Evolutionary conservation across 2,113 vertebrate species (phyloP).

Genomic region (Notothenia coriiceps): DNA sequence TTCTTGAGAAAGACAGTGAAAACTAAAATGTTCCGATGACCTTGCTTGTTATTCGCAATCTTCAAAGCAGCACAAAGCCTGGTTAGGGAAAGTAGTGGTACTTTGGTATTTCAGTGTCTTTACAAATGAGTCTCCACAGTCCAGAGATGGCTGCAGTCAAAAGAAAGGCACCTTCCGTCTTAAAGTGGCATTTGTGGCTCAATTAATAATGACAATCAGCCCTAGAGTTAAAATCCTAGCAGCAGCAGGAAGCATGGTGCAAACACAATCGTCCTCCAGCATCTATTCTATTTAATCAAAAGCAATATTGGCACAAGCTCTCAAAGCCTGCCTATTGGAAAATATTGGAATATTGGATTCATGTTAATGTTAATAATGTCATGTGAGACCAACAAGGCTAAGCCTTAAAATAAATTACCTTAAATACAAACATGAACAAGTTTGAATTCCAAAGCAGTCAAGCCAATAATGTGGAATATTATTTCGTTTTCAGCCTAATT

Average conservation of each 20-base stretch:
- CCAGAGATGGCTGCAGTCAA: not conserved
- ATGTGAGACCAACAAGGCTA: not conserved
- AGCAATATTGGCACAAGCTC: not conserved
- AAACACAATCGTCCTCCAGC: not conserved
- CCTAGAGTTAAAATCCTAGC: not conserved
- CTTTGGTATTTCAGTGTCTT: not conserved
- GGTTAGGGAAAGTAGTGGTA: not conserved
- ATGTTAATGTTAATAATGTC: not conserved
- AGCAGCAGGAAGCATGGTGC: not conserved
- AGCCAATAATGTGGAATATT: not conserved
- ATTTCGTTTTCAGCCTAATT: not conserved
- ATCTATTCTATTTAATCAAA: not conserved
- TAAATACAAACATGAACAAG: not conserved
- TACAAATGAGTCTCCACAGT: not conserved
- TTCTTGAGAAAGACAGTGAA: not conserved
- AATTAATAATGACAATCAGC: not conserved
- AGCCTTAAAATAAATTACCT: not conserved
- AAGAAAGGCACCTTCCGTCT: not conserved
- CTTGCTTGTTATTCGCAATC: not conserved
- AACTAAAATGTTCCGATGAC: not conserved
- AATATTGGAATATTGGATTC: too few species aligned
- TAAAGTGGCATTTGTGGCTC: not conserved
- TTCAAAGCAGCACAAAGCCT: conserved; percentile 3
- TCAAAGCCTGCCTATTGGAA: not conserved
- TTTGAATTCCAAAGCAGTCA: not conserved